Conservation (phyloP, 2,888 invertebrate genomes). For the Gastracanthus pulcherrimus region DNA sequence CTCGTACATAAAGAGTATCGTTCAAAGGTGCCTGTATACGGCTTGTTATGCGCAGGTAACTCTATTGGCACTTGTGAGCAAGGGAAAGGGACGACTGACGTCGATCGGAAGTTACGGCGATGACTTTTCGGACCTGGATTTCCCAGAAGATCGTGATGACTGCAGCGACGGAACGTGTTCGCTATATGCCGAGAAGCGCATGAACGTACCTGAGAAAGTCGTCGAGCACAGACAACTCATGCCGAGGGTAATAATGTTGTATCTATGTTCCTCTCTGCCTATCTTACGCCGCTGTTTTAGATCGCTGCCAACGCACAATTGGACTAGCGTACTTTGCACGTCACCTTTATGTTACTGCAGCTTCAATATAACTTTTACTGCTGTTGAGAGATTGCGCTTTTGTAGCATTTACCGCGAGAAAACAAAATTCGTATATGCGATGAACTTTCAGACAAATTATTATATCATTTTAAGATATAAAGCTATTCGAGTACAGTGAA, state of each 20-base stretch:
- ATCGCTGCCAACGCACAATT: background rate
- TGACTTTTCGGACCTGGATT: conserved; percentile 44
- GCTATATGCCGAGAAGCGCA: conserved; percentile 49
- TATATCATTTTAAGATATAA: too few species aligned
- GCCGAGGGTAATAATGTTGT: conserved; percentile 49
- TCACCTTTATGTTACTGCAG: too few species aligned
- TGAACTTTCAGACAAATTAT: too few species aligned
- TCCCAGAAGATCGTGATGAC: conserved; percentile 42
- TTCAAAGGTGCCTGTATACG: background rate
- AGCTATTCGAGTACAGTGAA: too few species aligned
- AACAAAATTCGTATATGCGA: too few species aligned
- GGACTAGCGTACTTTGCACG: background rate
- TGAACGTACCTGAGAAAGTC: conserved; percentile 48
- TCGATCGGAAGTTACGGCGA: conserved; percentile 51
- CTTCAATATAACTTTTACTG: too few species aligned
- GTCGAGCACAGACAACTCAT: conserved; percentile 52
- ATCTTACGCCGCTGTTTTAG: too few species aligned
- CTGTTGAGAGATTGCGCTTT: too few species aligned
- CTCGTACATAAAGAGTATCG: too few species aligned
- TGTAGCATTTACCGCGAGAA: too few species aligned
- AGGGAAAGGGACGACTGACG: conserved; percentile 5
- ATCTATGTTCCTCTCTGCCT: background rate
- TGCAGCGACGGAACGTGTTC: conserved; percentile 40
- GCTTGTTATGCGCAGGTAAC: conserved; percentile 32
- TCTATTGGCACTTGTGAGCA: conserved; percentile 25